Evolutionary conservation across 2,888 invertebrate species (phyloP), one percentile per base, ranked within the genome.

Genomic region (Apoderus coryli): DNA sequence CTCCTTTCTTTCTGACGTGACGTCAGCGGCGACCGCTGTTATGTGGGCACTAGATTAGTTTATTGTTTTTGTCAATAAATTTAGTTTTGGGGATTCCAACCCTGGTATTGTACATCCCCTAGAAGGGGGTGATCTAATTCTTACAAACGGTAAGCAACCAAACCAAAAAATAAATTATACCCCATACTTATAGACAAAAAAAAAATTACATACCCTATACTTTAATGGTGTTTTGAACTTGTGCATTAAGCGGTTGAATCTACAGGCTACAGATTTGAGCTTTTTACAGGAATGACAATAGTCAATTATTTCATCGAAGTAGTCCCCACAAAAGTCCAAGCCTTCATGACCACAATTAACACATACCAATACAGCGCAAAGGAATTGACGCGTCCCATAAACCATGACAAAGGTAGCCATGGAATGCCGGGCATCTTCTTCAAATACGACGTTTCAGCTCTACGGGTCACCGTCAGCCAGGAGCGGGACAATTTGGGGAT

Each of bases 311-410:
- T 92, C 49, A 68, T 96, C 28, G 86, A 93, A 63, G 81, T 96
- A 10, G 95, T 96, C 1, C 92, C 95, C 1, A 96, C 96, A 1
- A 82, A 85, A 50, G 80, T 96, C n/a, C 70, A 78, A 40, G 80
- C 80, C 3, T 66, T 79, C 23, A 64, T 84, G 46, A 73, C 71
- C 22, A 64, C 69, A 2, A 67, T 77, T 15, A 76, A 74, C 46
- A 81, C 92, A 1, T 95, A 77, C 52, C 95, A 96, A 54, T 96
- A 92, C 56, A 82, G 93, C 7, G 90, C 90, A 0, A 90, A 92
- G 45, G 88, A 90, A 49, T 64, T 90, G 50, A 73, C 76, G 44
- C 67, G 93, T 41, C 76, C 78, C 2, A 77, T 93, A 53, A 63
- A 72, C 47, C 69, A 72, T 32, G 58, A 59, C 14, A 67, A 69